Conservation (phyloP, 2,113 vertebrate species). For the Phylloscopus whistleri region DNA sequence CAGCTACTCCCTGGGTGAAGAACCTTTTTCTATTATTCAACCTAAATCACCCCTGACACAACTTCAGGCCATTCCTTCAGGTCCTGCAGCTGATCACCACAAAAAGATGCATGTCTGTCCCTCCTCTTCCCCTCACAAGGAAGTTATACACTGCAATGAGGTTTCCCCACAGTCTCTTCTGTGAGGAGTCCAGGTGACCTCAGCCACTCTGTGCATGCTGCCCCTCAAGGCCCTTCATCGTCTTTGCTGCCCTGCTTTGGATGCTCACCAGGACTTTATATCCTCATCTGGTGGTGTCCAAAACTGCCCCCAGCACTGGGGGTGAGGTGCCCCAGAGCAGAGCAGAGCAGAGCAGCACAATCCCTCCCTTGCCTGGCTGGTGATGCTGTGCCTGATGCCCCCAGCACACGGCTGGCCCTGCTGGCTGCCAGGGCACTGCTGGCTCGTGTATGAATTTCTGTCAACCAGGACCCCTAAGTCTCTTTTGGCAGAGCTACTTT, state of each 20-base stretch:
- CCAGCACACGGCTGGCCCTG: accelerated
- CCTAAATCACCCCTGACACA: background rate
- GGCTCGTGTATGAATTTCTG: background rate
- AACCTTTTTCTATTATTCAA: background rate
- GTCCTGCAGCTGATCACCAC: background rate
- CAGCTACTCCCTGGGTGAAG: accelerated
- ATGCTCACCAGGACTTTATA: background rate
- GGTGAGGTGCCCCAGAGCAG: background rate
- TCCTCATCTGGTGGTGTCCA: background rate
- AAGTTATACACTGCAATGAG: background rate
- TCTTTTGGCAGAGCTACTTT: background rate
- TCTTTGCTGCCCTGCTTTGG: background rate
- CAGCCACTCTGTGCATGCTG: too few species aligned
- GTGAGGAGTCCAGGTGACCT: background rate
- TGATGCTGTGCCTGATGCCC: background rate
- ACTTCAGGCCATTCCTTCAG: background rate
- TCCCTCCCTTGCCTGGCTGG: accelerated
- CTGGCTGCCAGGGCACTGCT: background rate
- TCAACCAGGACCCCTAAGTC: accelerated
- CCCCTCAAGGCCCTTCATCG: background rate
- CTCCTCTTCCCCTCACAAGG: background rate
- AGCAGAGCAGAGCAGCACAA: background rate
- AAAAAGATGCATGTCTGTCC: background rate
- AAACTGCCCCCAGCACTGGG: background rate
- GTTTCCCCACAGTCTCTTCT: background rate